Conservation (phyloP, 2,888 invertebrate species). For the Scaptomyza polygonia region DNA sequence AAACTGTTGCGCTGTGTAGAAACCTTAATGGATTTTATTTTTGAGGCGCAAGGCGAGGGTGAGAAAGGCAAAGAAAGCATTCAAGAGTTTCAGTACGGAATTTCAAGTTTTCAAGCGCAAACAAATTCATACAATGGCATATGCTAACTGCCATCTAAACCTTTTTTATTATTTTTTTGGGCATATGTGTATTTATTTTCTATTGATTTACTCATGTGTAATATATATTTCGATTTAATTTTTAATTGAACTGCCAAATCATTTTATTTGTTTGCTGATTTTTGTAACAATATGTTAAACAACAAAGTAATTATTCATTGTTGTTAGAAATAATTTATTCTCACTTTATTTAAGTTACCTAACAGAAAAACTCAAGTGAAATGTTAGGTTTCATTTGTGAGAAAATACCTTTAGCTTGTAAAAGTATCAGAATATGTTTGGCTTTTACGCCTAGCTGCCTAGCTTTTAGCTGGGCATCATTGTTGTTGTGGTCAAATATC, state of each 20-base stretch:
- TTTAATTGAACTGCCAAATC: neutral
- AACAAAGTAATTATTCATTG: too few relatives aligned
- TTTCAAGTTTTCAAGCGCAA: slow-evolving; percentile 32
- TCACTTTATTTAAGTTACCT: too few relatives aligned
- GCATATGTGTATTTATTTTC: neutral
- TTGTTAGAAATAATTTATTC: too few relatives aligned
- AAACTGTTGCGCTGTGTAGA: slow-evolving; percentile 6
- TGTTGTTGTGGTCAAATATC: slow-evolving; percentile 45
- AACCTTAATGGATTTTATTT: slow-evolving; percentile 5
- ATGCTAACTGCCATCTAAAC: slow-evolving; percentile 6
- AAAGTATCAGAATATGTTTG: too few relatives aligned
- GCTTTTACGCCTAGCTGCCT: slow-evolving; percentile 45
- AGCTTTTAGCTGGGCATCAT: slow-evolving; percentile 13
- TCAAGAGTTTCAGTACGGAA: slow-evolving; percentile 9
- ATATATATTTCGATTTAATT: neutral
- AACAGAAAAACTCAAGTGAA: too few relatives aligned
- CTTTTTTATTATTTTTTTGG: slow-evolving; percentile 13
- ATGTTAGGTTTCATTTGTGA: too few relatives aligned
- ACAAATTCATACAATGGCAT: slow-evolving; percentile 2
- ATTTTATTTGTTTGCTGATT: too few relatives aligned
- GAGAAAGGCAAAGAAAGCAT: neutral
- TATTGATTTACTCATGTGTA: neutral
- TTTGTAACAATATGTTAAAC: too few relatives aligned
- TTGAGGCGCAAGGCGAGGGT: neutral
- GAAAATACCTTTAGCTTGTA: too few relatives aligned